A percentile compares a stretch with the other conserved stretches of the same genome.
Conservation (phyloP, 92 coral and sea anemone genomes). For the Palythoa caribaeorum region DNA sequence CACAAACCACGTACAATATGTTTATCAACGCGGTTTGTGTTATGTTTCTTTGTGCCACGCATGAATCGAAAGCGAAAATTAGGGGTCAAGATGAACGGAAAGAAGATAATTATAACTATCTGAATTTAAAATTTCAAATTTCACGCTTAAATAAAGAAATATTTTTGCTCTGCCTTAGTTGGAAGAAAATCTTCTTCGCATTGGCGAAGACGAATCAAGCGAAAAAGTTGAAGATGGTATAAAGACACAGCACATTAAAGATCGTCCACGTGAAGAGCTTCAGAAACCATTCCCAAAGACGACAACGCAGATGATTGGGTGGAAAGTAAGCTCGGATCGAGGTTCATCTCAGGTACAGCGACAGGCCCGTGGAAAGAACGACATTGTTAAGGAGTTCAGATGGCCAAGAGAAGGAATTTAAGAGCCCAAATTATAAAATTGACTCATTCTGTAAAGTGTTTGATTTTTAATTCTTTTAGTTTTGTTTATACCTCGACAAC, state of each 20-base stretch:
- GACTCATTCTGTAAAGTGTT: too few species aligned
- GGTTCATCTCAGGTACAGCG: conserved; percentile 50
- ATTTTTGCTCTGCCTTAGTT: conserved; percentile 29
- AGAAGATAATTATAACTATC: not conserved
- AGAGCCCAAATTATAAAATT: not conserved
- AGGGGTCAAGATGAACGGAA: too few species aligned
- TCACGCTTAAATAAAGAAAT: not conserved
- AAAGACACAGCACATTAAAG: conserved; percentile 21
- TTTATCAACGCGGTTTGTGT: too few species aligned
- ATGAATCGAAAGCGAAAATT: too few species aligned
- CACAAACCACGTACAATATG: too few species aligned
- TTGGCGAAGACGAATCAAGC: conserved; percentile 55
- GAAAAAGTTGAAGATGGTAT: conserved; percentile 10
- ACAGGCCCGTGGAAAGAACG: conserved; percentile 70
- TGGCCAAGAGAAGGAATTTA: conserved; percentile 86
- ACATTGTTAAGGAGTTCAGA: conserved; percentile 74
- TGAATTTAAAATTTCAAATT: not conserved
- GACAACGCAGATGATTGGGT: conserved; percentile 80
- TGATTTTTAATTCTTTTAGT: too few species aligned
- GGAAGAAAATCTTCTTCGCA: conserved; percentile 61
- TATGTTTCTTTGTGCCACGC: too few species aligned
- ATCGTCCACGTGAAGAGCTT: conserved; percentile 28
- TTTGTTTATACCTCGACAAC: too few species aligned
- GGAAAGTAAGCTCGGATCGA: conserved; percentile 57
- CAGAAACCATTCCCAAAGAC: conserved; percentile 68